Percentiles rank a stretch among this genome's conserved stretches.
Evolutionary conservation across 2,113 vertebrate species (phyloP).

Genomic region (Bos taurus): DNA sequence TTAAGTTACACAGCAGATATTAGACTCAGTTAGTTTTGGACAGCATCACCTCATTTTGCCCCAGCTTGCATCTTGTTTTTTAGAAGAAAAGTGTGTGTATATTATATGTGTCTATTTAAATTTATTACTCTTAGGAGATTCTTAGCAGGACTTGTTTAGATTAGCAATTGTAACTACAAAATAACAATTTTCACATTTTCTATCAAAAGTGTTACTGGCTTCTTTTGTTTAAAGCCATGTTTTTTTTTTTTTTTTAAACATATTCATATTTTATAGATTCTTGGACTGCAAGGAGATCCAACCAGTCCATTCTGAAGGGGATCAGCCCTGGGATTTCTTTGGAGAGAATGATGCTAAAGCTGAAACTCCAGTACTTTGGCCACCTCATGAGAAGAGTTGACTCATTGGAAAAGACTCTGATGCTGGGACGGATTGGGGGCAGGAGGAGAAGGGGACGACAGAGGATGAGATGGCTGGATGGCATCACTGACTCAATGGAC

Average conservation of each 20-base stretch:
- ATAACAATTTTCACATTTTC: background rate
- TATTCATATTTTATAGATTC: background rate
- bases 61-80: background rate
- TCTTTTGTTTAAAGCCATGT: background rate
- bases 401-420: too few relatives aligned
- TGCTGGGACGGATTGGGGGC: too few relatives aligned
- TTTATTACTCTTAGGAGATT: background rate
- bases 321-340: too few relatives aligned
- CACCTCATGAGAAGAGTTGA: too few relatives aligned
- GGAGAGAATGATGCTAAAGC: too few relatives aligned
- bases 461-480: too few relatives aligned
- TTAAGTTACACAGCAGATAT: background rate
- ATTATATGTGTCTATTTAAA: background rate
- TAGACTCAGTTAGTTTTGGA: conserved; percentile 3
- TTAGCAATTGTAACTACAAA: background rate
- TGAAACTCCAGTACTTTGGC: too few relatives aligned
- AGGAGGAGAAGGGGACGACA: too few relatives aligned
- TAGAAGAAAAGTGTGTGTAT: background rate
- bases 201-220: background rate
- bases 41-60: background rate
- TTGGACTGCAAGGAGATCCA: too few relatives aligned
- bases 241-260: background rate
- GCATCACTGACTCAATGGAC: too few relatives aligned
- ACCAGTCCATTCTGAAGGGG: too few relatives aligned
- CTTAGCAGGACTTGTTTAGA: background rate